These are phyloP conservation scores for Metalampra italica DNA, from an alignment of 2,888 invertebrate species.

Conservation along the genomic window DNA sequence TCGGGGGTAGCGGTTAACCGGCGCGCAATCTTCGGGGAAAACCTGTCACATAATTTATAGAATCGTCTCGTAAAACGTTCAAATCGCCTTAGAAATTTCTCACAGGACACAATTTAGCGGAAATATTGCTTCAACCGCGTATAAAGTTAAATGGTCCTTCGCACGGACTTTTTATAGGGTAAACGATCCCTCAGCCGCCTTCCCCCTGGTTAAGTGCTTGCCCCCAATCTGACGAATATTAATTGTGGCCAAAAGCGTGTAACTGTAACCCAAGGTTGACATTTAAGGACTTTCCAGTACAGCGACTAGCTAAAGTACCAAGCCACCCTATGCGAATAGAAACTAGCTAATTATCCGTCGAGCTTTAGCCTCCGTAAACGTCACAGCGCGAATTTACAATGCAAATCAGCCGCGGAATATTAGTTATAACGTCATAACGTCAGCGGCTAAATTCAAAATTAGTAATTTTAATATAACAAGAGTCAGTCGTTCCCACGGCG, in stretches of 20 bases:
- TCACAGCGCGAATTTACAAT: constrained; percentile 75
- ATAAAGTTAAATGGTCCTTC: no score
- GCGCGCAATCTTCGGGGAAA: no score
- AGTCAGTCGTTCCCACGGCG: constrained; percentile 72
- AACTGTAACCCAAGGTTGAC: constrained; percentile 34
- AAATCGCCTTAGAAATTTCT: no score
- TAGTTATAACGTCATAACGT: constrained; percentile 74
- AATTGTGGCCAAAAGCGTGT: constrained; percentile 31
- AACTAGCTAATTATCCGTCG: constrained; percentile 75
- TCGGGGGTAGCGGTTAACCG: no score
- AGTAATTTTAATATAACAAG: constrained; percentile 73
- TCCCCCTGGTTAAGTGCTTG: constrained; percentile 1
- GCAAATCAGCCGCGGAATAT: constrained; percentile 75
- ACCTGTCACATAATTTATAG: no score
- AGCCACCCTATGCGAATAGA: constrained; percentile 62
- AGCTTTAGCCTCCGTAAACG: constrained; percentile 70
- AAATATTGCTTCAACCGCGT: no score
- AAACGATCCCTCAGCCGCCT: no score
- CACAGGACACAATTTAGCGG: no score
- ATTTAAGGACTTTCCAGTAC: constrained; percentile 55
- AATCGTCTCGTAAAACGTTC: no score
- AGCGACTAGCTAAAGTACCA: constrained; percentile 22
- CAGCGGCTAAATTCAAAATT: constrained; percentile 74
- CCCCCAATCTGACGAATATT: constrained; percentile 32
- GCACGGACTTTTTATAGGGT: no score